Evolutionary conservation across 2,113 vertebrate genomes (phyloP).

Genomic region (Eidolon helvum): DNA sequence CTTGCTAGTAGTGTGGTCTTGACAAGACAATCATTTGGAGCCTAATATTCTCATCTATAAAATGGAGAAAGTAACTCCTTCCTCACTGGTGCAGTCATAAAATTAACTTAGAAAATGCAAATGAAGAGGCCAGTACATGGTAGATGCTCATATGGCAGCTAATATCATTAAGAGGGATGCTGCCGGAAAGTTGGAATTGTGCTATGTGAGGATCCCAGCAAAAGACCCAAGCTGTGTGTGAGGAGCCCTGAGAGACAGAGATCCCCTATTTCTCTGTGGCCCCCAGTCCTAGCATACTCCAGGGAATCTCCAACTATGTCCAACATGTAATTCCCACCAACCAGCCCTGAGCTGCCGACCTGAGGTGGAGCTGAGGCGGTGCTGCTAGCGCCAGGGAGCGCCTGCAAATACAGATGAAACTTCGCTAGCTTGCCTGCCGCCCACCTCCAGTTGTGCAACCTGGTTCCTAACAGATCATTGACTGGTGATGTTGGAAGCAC

Average conservation of each 20-base stretch:
- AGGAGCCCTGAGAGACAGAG: background rate
- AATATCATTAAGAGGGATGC: background rate
- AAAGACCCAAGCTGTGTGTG: background rate
- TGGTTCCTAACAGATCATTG: too few species aligned
- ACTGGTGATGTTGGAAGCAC: background rate
- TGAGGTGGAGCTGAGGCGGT: background rate
- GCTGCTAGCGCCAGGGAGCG: too few species aligned
- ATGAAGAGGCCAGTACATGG: background rate
- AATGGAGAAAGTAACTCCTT: background rate
- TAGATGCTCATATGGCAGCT: background rate
- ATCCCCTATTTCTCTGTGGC: background rate
- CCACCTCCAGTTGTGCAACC: too few species aligned
- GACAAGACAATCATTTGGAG: background rate
- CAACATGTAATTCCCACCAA: background rate
- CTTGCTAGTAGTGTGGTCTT: background rate
- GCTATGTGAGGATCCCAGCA: background rate
- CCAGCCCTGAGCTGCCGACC: background rate
- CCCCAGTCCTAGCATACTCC: background rate
- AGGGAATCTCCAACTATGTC: background rate
- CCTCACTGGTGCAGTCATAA: background rate
- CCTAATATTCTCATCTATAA: background rate
- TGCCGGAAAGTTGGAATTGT: background rate
- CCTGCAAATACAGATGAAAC: too few species aligned
- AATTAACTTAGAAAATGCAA: background rate
- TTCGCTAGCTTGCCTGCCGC: too few species aligned